Base-by-base conservation (phyloP, 1,140 invertebrate genomes). In the Campodea augens region DNA sequence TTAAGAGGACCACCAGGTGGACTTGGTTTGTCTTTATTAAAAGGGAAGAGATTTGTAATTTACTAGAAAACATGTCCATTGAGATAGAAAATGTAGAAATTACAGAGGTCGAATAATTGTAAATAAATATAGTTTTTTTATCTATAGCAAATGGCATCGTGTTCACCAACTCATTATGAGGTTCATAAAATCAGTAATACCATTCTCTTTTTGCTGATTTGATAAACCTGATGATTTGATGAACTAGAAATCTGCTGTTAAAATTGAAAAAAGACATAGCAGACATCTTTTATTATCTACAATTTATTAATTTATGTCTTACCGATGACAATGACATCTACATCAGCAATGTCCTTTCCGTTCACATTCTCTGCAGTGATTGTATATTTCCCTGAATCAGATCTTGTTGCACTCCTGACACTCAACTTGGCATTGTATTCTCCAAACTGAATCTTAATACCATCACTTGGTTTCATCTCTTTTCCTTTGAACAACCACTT, bases 361-460 rank as follows among this genome's bases (percentile, higher is more conserved):
- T 88, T 93, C 22, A 72, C 66, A 58, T 99, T 99, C 59, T 91
- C 87, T 29, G 95, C 88, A 20, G 76, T 81, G 43, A 98, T 71
- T 4, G 80, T 86, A 57, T 96, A 98, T 40, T 75, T 74, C 19
- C 95, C 95, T 32, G 87, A 81, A 58, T 98, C 91, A 0, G 72
- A 71, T 39, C 95, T 66, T 2, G 80, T 83, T 0, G 92, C 86
- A 52, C 81, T 80, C 38, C 81, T 73, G 22, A 91, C 83, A 52
- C 71, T 77, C 25, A 98, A 57, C 56, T 90, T 86, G 0, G 89
- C 93, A 55, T 86, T 82, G 60, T 96, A 93, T 48, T 96, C 88
- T 0, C 72, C 70, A 55, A 80, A 83, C 50, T 75, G 78, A 3
- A 88, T 73, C 60, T 84, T 82, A 45, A 74, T 70, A 47, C 72